Conservation (phyloP, 64 coral and sea anemone species). For the Stichodactyla helianthus region DNA sequence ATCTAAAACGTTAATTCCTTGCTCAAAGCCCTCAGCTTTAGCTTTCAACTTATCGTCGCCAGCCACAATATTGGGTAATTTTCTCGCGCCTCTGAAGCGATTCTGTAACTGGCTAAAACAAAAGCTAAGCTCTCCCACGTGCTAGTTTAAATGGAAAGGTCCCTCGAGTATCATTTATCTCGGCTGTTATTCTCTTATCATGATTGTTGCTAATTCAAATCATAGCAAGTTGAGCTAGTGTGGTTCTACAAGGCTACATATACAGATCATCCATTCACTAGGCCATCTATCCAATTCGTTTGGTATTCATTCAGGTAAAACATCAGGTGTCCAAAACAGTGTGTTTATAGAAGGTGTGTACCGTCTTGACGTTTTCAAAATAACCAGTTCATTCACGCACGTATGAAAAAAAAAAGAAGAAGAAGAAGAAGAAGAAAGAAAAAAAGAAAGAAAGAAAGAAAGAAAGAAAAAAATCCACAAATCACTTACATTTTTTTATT, state of each 20-base stretch:
- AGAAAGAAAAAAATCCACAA: neutral
- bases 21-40: neutral
- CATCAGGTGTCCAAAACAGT: neutral
- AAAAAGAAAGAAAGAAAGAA: no score
- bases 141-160: neutral
- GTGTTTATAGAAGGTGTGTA: neutral
- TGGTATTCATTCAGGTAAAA: no score
- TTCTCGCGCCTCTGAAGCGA: neutral
- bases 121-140: neutral
- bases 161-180: neutral
- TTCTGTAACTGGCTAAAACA: neutral
- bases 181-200: neutral
- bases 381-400: neutral
- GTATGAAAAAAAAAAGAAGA: neutral
- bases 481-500: neutral
- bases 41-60: neutral
- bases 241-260: neutral
- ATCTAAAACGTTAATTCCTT: constrained; percentile 6
- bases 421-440: no score
- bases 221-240: neutral
- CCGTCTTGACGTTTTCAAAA: neutral
- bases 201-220: neutral
- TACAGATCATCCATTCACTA: no score
- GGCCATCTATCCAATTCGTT: no score
- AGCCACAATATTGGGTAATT: neutral